A percentile compares a stretch with the other conserved stretches of the same genome.
phyloP scores from a whole-genome alignment of 2,888 invertebrate species.

The Caenorhabditis sp. region DNA sequence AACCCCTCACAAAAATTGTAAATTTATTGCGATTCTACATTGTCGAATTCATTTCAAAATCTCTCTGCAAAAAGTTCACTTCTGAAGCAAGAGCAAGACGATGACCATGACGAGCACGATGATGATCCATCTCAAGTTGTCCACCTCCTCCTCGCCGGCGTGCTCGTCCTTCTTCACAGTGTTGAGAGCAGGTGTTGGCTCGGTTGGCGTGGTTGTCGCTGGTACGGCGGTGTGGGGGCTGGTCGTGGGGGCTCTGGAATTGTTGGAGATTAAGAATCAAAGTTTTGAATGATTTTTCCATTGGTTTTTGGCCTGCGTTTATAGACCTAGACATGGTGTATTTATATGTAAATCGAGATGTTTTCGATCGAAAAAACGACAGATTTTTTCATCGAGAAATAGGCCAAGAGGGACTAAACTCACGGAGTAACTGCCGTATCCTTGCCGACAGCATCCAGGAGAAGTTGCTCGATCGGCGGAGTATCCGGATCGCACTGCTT shows the following conservation, averaged over 20 bases:
- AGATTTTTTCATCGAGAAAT: too few species aligned
- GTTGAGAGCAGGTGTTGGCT: conserved; percentile 28
- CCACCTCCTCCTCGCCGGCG: conserved; percentile 33
- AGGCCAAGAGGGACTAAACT: neutral
- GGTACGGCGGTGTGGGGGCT: conserved; percentile 47
- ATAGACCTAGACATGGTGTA: too few species aligned
- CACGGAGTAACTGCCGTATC: conserved; percentile 55
- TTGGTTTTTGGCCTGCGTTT: neutral
- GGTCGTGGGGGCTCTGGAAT: conserved; percentile 34
- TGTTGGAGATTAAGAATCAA: too few species aligned
- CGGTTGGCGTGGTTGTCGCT: conserved; percentile 17
- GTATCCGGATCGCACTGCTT: conserved; percentile 70
- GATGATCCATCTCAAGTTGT: conserved; percentile 59
- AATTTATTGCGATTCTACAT: too few species aligned
- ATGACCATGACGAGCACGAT: conserved; percentile 44
- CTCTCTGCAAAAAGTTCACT: neutral
- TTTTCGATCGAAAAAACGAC: too few species aligned
- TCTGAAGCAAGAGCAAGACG: conserved; percentile 45
- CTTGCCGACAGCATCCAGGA: conserved; percentile 74
- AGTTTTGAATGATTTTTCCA: too few species aligned
- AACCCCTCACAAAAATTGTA: too few species aligned
- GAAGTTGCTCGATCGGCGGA: conserved; percentile 76
- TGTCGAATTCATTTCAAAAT: neutral
- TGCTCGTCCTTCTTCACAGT: conserved; percentile 22
- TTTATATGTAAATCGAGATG: neutral